Conservation (phyloP, 2,113 vertebrate genomes). For the Ictidomys tridecemlineatus region DNA sequence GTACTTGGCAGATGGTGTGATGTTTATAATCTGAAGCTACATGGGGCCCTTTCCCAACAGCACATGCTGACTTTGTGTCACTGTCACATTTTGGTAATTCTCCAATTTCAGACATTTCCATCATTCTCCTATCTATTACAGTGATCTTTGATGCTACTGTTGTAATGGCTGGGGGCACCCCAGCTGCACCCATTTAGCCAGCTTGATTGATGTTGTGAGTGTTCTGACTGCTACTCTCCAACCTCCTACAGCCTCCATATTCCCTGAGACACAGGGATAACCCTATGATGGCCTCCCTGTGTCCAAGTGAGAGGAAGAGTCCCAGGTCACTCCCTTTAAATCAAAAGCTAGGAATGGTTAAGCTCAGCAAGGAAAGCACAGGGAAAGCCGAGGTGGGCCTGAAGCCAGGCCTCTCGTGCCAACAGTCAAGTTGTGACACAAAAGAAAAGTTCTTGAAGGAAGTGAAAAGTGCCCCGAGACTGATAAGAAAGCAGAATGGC, state of each 20-base stretch:
- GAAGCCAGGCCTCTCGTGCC: background rate
- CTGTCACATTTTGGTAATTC: no score
- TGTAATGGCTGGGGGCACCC: background rate
- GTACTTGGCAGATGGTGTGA: background rate
- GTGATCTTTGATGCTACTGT: background rate
- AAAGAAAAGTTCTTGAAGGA: background rate
- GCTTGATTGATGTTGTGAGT: background rate
- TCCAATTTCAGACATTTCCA: background rate
- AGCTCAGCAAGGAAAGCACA: background rate
- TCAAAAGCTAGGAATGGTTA: background rate
- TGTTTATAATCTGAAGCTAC: background rate
- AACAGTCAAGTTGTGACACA: background rate
- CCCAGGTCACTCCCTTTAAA: background rate
- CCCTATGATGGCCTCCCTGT: background rate
- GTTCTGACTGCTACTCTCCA: background rate
- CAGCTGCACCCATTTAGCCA: background rate
- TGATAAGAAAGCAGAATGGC: background rate
- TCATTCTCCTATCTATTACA: no score
- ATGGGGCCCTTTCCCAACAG: background rate
- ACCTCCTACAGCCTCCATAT: background rate
- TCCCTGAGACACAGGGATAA: background rate
- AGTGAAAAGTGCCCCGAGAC: background rate
- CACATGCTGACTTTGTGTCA: background rate
- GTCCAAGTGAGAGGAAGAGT: background rate
- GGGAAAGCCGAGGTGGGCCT: background rate